Evolutionary conservation across 2,113 vertebrate species (phyloP).

Genomic region (Tragelaphus scriptus): DNA sequence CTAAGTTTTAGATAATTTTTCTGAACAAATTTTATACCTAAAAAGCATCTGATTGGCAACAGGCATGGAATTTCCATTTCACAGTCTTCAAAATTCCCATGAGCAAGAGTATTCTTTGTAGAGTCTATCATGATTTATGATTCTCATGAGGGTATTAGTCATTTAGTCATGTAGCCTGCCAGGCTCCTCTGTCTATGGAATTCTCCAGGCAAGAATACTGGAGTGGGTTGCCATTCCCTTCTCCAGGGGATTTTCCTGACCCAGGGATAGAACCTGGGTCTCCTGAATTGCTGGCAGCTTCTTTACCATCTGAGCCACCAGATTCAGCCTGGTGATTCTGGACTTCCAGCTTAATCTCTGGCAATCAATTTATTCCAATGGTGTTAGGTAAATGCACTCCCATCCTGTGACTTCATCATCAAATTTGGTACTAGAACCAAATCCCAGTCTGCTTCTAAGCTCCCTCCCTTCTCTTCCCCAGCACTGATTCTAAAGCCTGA

Average conservation of each 20-base stretch:
- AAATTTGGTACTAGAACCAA: not conserved
- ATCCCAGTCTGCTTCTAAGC: not conserved
- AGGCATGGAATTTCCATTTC: not conserved
- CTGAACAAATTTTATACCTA: not conserved
- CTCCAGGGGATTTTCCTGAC: not conserved
- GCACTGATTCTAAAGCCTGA: not conserved
- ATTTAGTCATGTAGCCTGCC: not conserved
- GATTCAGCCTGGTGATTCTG: not conserved
- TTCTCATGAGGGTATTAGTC: not conserved
- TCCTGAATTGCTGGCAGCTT: not conserved
- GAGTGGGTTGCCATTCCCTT: not conserved
- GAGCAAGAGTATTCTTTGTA: not conserved
- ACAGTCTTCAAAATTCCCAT: conserved; percentile 5
- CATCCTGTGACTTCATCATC: not conserved
- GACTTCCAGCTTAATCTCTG: not conserved
- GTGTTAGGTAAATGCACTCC: not conserved
- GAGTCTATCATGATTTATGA: not conserved
- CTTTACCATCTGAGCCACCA: not conserved
- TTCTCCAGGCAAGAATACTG: not conserved
- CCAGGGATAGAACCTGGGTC: not conserved
- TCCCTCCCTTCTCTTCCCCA: not conserved
- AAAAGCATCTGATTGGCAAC: not conserved
- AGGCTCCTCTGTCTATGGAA: not conserved
- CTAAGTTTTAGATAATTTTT: conserved; percentile 2
- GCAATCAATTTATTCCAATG: not conserved